phyloP scores from a whole-genome alignment of 2,113 vertebrate species.

The Tupaia tana region DNA sequence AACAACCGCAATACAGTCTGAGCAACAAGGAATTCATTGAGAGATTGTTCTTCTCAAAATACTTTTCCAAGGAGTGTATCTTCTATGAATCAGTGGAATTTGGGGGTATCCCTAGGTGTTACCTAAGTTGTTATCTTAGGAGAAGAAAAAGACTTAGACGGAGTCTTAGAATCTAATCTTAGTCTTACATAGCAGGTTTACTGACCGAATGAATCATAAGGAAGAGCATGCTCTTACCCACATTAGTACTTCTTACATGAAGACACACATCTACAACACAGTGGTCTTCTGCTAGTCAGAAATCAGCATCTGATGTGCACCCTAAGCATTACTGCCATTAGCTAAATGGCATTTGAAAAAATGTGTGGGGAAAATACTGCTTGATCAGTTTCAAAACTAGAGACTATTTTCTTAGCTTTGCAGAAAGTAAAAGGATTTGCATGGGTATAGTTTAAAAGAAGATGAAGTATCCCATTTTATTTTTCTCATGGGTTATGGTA shows the following conservation, averaged over 20 bases:
- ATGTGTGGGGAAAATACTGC: neutral
- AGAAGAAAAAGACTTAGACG: neutral
- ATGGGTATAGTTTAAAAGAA: neutral
- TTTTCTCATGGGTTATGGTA: neutral
- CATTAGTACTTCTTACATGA: neutral
- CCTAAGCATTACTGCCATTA: neutral
- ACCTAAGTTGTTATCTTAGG: slow-evolving; percentile 11
- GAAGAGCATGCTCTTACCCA: neutral
- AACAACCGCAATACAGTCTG: slow-evolving; percentile 2
- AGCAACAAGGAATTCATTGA: neutral
- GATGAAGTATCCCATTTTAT: neutral
- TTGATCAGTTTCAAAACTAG: slow-evolving; percentile 27
- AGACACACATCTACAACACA: neutral
- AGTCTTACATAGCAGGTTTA: neutral
- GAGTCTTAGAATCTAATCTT: neutral
- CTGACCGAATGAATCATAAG: neutral
- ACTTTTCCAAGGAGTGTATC: neutral
- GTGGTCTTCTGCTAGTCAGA: neutral
- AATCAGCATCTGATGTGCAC: neutral
- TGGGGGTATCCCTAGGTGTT: neutral
- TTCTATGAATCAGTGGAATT: neutral
- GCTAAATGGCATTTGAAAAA: neutral
- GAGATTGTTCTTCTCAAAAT: neutral
- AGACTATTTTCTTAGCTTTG: neutral
- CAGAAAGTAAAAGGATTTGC: slow-evolving; percentile 20